Conservation (phyloP, 2,888 invertebrate genomes). For the Synanthedon tipuliformis region DNA sequence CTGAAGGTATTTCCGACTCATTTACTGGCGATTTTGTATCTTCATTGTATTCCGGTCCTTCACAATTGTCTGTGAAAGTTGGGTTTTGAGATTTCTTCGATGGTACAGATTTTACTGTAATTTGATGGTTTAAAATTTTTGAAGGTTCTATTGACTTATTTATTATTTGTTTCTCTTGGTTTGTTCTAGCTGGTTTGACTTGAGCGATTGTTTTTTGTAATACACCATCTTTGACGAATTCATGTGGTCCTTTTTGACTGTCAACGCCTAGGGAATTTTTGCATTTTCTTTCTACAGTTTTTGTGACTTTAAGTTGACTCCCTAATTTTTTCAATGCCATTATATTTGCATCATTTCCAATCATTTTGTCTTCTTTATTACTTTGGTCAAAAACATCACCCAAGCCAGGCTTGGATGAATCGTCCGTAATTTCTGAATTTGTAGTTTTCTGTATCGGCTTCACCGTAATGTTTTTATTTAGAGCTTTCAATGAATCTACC, state of each 20-base stretch:
- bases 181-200: not conserved
- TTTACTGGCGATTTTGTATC: too few species aligned
- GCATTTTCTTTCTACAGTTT: not conserved
- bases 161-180: not conserved
- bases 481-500: too few species aligned
- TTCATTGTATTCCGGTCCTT: conserved; percentile 5
- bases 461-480: too few species aligned
- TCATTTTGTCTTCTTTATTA: too few species aligned
- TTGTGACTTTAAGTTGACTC: not conserved
- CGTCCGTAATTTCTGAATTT: too few species aligned
- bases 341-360: not conserved
- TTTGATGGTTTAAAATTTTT: conserved; percentile 6
- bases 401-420: too few species aligned
- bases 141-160: conserved; percentile 3
- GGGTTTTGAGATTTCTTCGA: not conserved
- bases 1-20: too few species aligned
- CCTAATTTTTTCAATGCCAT: not conserved
- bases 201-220: not conserved
- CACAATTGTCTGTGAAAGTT: conserved; percentile 37
- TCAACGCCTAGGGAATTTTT: not conserved
- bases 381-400: too few species aligned
- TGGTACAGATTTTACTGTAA: conserved; percentile 5
- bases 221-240: not conserved
- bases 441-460: too few species aligned
- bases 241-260: not conserved